Base-by-base conservation (phyloP, 2,113 vertebrate genomes). In the Rhipidura dahli region DNA sequence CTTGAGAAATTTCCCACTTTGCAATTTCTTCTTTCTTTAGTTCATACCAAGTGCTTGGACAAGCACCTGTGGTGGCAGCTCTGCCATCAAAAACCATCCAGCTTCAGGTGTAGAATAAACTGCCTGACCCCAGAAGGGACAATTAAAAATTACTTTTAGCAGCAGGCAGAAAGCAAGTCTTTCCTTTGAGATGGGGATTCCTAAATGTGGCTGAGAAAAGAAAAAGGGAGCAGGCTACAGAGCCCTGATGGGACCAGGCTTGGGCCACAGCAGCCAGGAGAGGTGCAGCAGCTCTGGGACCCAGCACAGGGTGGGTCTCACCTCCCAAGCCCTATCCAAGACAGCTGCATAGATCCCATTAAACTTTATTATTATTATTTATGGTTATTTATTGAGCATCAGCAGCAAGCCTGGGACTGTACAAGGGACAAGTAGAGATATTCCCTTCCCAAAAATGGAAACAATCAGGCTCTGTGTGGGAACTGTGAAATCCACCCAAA, bases 401-500 rank as follows among this genome's bases (percentile, higher is more conserved):
- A 44, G 12, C 65, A 54, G 30, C 39, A 23, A 42, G 42, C 18
- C 40, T 75, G 40, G 37, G 70, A 65, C 26, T 33, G 19, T 53
- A 44, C 0, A 2, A 37, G 6, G 42, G 40, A 68, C n/a, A 93
- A 61, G 71, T 5, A 71, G 23, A 79, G 21, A 53, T 22, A 51
- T n/a, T 64, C 42, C 18, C 42, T 57, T 82, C 68, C 47, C 85
- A 40, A 90, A 96, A 85, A 63, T 12, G 11, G 71, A 86, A 91
- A 77, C 19, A 83, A 44, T 73, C 59, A 47, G 59, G 24, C 35
- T 78, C 91, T 83, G 54, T 70, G 31, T 72, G 44, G 20, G 40
- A 95, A 81, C 64, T 27, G 42, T 75, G 90, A 90, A 90, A 86
- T n/a, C 22, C 50, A 77, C 42, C 12, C 75, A 93, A 77, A 88